Conservation (phyloP, 2,797 vertebrate species). For the Peromyscus nudipes region DNA sequence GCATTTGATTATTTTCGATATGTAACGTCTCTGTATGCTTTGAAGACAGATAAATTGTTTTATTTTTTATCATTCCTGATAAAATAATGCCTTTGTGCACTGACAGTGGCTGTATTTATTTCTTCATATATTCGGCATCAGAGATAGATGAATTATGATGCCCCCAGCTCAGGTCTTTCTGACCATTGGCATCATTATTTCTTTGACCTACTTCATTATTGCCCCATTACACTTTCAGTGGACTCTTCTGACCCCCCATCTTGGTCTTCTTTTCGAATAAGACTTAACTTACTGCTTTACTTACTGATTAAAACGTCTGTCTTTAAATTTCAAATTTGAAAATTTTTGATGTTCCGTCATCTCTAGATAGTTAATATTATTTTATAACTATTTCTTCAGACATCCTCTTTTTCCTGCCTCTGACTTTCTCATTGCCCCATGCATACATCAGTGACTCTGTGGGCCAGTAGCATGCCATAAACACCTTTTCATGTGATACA, state of each 20-base stretch:
- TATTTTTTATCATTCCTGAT: conserved; percentile 13
- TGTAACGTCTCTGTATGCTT: background rate
- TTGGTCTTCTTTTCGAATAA: background rate
- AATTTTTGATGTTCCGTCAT: background rate
- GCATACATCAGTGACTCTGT: background rate
- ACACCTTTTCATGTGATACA: background rate
- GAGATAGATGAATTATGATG: background rate
- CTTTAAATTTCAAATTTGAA: background rate
- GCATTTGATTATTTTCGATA: background rate
- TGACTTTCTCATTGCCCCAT: background rate
- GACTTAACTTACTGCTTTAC: background rate
- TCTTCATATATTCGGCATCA: background rate
- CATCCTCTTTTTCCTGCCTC: background rate
- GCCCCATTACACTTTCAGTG: background rate
- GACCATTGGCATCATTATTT: background rate
- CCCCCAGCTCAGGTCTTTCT: background rate
- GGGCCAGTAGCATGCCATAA: conserved; percentile 22
- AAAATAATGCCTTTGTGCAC: background rate
- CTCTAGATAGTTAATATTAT: background rate
- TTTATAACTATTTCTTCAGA: conserved; percentile 10
- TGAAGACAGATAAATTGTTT: background rate
- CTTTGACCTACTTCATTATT: background rate
- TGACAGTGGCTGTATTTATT: background rate
- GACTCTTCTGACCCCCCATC: background rate
- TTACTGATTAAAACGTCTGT: background rate